Evolutionary conservation across 53 echinoderm and acorn worm genomes (phyloP), one percentile per base, ranked within the genome.

Genomic region (Apostichopus leukothele): DNA sequence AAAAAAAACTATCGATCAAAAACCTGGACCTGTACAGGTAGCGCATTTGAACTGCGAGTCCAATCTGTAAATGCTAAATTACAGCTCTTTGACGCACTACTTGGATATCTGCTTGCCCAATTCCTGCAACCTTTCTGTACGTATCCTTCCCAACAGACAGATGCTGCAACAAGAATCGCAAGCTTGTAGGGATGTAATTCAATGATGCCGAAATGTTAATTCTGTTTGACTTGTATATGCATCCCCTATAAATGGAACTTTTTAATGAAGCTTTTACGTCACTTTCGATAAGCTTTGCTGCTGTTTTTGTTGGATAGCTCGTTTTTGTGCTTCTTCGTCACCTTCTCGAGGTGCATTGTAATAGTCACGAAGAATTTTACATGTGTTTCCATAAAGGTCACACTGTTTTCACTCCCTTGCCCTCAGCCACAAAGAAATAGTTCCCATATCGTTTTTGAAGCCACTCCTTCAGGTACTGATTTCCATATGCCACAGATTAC

Each of bases 51-150:
- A 23, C 23, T 23, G 23, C 89, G 13, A 88, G 78, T 23, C 76
- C 78, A 76, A 88, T 51, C 55, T 88, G 78, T 8, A 88, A 55
- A 54, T 76, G 86, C 25, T 67, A 73, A 68, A 86, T 53, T 86
- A 86, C 86, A 68, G 86, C 52, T 52, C 79, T 79, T 79, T 78
- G 88, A 63, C 88, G 54, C 60, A 52, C 79, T 91, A 78, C 91
- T 66, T 88, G 88, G 50, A 91, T 87, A 10, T 88, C 88, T 76
- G 91, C 91, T 88, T 88, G 88, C 13, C 91, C 0, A 76, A 91
- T 91, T 19, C 88, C 53, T 57, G 88, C 91, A 88, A 91, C 78
- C 61, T 91, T 90, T 88, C 86, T 75, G 52, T 57, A 50, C 23
- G 68, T 90, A 66, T 90, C 76, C 53, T 90, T 90, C 19, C 75